Conservation (phyloP, 1,140 invertebrate species). For the Temnothorax nylanderi region DNA sequence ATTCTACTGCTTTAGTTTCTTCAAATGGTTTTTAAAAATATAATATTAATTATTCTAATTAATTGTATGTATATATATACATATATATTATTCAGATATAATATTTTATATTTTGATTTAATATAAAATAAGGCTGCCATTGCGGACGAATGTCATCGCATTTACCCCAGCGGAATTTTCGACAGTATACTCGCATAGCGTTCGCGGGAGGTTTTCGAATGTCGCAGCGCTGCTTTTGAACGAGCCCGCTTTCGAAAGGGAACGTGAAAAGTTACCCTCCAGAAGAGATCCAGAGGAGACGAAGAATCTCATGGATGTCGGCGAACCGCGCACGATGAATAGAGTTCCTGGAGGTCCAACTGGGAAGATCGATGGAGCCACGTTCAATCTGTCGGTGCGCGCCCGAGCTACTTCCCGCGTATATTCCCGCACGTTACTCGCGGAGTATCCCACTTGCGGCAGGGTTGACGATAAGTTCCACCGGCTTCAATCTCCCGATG, state of each 20-base stretch:
- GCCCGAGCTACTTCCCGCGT: slow-evolving; percentile 43
- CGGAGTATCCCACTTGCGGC: slow-evolving; percentile 16
- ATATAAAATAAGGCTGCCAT: neutral
- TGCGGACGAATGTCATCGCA: neutral
- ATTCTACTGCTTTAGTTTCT: neutral
- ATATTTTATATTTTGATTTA: neutral
- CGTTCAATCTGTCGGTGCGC: slow-evolving; percentile 68
- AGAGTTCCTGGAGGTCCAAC: slow-evolving; percentile 66
- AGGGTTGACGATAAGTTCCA: slow-evolving; percentile 29
- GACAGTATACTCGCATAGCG: neutral
- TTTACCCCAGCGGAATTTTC: neutral
- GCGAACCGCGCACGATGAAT: slow-evolving; percentile 58
- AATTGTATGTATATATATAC: neutral
- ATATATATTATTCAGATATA: neutral
- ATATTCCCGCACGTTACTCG: slow-evolving; percentile 29
- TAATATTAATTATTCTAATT: neutral
- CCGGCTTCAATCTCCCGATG: slow-evolving; percentile 58
- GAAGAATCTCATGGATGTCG: slow-evolving; percentile 48
- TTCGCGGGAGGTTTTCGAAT: neutral
- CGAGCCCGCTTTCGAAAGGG: slow-evolving; percentile 8
- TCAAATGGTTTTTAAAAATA: too few relatives aligned
- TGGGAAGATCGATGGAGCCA: slow-evolving; percentile 66
- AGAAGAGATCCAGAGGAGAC: neutral
- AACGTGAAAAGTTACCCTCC: slow-evolving; percentile 46
- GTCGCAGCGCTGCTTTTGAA: neutral